A percentile compares a stretch with the other conserved stretches of the same genome.
Evolutionary conservation across 2,888 invertebrate genomes (phyloP).

Genomic region (Kryphioiulus occultus): DNA sequence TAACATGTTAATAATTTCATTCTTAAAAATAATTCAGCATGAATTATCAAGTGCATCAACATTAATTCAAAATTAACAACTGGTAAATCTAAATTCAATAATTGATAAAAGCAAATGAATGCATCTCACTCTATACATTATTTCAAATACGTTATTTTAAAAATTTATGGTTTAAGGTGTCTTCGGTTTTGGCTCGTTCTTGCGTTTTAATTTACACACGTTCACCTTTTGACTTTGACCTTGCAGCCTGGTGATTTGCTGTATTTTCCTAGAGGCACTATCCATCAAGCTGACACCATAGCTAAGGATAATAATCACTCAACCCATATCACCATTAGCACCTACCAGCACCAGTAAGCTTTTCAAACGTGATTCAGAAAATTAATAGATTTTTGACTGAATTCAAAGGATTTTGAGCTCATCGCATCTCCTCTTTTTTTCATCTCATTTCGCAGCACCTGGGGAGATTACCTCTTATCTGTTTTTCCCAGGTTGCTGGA

Average conservation of each 20-base stretch:
- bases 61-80: too few relatives aligned
- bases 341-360: conserved; percentile 71
- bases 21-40: too few relatives aligned
- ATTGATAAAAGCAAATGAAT: too few relatives aligned
- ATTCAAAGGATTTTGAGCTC: background rate
- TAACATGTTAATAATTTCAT: too few relatives aligned
- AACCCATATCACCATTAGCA: conserved; percentile 91
- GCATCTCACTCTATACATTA: too few relatives aligned
- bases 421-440: background rate
- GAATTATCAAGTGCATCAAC: too few relatives aligned
- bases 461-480: conserved; percentile 55
- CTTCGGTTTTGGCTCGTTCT: too few relatives aligned
- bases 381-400: background rate
- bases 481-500: conserved; percentile 54
- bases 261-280: conserved; percentile 88
- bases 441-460: conserved; percentile 51
- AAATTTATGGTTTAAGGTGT: too few relatives aligned
- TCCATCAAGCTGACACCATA: conserved; percentile 84
- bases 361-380: background rate
- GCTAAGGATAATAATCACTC: conserved; percentile 75
- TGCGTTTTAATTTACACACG: background rate
- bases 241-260: conserved; percentile 83
- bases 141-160: too few relatives aligned
- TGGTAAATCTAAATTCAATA: too few relatives aligned
- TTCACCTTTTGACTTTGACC: background rate